phyloP scores from a whole-genome alignment of 1,140 invertebrate species.

The Campoletis sonorensis region DNA sequence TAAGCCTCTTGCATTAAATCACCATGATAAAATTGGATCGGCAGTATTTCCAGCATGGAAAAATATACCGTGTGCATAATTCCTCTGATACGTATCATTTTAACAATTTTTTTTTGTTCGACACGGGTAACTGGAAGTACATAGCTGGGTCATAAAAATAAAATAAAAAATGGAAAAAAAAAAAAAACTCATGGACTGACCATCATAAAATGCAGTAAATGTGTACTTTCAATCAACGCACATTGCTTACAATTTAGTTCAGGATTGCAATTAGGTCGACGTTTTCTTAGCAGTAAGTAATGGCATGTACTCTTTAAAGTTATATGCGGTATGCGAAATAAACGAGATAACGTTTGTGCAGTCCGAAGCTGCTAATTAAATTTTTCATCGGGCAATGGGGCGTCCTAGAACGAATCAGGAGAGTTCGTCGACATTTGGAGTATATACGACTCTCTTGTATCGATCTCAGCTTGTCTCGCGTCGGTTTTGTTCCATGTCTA shows the following conservation, averaged over 20 bases:
- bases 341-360: slow-evolving; percentile 16
- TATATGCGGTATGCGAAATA: neutral
- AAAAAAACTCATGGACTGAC: neutral
- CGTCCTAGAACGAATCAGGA: slow-evolving; percentile 23
- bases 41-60: too few relatives aligned
- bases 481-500: slow-evolving; percentile 30
- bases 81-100: too few relatives aligned
- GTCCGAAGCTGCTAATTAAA: slow-evolving; percentile 20
- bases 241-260: neutral
- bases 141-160: neutral
- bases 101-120: too few relatives aligned
- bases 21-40: too few relatives aligned
- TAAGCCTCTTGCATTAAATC: too few relatives aligned
- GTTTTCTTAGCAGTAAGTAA: neutral
- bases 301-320: neutral
- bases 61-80: too few relatives aligned
- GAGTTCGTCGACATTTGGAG: slow-evolving; percentile 12
- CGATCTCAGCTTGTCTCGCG: slow-evolving; percentile 36
- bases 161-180: too few relatives aligned
- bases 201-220: neutral
- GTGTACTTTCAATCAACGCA: neutral
- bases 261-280: neutral
- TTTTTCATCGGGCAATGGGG: slow-evolving; percentile 28
- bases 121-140: too few relatives aligned
- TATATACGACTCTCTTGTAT: slow-evolving; percentile 28